Conservation (phyloP, 2,888 invertebrate species). For the Furcula furcula region DNA sequence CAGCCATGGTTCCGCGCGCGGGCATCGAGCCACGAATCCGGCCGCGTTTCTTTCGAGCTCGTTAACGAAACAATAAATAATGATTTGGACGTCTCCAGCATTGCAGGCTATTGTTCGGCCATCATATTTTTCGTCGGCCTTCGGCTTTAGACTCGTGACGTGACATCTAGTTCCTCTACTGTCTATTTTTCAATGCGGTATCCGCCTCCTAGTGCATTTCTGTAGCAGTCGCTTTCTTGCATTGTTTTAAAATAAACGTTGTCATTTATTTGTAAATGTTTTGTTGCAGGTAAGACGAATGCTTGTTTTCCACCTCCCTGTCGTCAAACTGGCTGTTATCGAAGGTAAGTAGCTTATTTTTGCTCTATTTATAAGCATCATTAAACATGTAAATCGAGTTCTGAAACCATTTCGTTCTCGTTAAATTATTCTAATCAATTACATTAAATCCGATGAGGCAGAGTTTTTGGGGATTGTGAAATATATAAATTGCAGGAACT, state of each 20-base stretch:
- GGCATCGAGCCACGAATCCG: conserved; percentile 49
- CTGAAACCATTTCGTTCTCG: no score
- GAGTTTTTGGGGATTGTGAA: no score
- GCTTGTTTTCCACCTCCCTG: neutral
- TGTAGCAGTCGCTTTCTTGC: conserved; percentile 11
- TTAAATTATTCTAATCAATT: no score
- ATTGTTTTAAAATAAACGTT: neutral
- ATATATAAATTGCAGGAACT: no score
- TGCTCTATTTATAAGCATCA: no score
- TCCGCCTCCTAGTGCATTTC: conserved; percentile 32
- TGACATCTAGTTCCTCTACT: conserved; percentile 40
- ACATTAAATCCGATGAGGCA: no score
- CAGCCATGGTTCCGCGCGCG: conserved; percentile 38
- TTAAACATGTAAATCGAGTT: no score
- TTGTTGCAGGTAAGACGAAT: conserved; percentile 32
- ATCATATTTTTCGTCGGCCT: conserved; percentile 58
- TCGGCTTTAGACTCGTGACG: conserved; percentile 44
- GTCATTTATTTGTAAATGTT: conserved; percentile 7
- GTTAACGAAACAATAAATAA: conserved; percentile 78
- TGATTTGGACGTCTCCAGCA: conserved; percentile 65
- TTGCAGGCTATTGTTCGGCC: conserved; percentile 59
- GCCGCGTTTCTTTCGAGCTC: conserved; percentile 61
- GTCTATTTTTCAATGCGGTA: conserved; percentile 43
- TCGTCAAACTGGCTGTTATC: neutral
- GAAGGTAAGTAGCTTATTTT: neutral